Percentiles rank a stretch among this genome's conserved stretches.
Evolutionary conservation across 2,113 vertebrate genomes (phyloP).

Genomic region (Uropsilus gracilis): DNA sequence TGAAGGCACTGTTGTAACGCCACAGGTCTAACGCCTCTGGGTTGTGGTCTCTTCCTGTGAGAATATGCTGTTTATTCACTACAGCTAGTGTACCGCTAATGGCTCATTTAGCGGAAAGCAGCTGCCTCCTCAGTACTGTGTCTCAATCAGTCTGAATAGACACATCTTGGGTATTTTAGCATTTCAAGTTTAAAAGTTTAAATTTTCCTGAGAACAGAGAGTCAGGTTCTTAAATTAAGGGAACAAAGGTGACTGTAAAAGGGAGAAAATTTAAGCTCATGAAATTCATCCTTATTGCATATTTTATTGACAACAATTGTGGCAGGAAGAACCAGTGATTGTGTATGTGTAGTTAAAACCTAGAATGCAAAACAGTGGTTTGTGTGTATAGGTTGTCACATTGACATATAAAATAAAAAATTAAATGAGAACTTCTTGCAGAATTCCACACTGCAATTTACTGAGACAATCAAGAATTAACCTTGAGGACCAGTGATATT

Average conservation of each 20-base stretch:
- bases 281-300: neutral
- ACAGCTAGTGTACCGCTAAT: neutral
- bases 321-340: neutral
- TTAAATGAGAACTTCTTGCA: neutral
- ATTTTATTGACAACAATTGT: neutral
- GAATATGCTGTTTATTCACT: neutral
- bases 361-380: neutral
- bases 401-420: neutral
- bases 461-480: constrained; percentile 3
- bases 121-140: neutral
- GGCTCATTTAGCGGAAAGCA: neutral
- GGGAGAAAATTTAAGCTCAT: neutral
- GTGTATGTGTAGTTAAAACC: neutral
- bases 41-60: too few species aligned
- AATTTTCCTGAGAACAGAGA: neutral
- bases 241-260: neutral
- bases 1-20: too few species aligned
- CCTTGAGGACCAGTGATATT: neutral
- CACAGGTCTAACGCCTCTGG: too few species aligned
- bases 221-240: neutral
- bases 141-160: neutral
- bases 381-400: neutral
- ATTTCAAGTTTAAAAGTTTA: neutral
- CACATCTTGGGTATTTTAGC: neutral
- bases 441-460: constrained; percentile 20